These are phyloP conservation scores for Drosophila bifasciata DNA, from an alignment of 1,140 invertebrate genomes.

Conservation along the genomic window DNA sequence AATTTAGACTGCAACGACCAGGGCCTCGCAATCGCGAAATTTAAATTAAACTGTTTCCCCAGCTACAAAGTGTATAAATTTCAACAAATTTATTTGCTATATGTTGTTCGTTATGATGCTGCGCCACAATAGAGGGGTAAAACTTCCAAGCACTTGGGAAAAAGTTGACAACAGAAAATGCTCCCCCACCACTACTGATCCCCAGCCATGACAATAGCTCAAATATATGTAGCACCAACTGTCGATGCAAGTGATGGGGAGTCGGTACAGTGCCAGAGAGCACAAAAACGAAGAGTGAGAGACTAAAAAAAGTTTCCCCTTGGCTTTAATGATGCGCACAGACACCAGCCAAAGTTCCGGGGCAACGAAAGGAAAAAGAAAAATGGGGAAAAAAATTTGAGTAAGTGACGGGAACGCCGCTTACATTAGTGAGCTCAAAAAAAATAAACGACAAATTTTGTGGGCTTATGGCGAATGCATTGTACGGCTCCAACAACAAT, in stretches of 20 bases:
- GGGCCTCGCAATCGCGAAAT: not conserved
- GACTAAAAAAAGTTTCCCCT: constrained; percentile 57
- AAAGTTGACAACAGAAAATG: constrained; percentile 62
- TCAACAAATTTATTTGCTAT: constrained; percentile 48
- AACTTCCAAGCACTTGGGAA: constrained; percentile 44
- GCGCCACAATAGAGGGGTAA: constrained; percentile 18
- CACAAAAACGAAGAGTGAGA: constrained; percentile 51
- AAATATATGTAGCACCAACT: constrained; percentile 62
- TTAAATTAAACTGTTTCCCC: not conserved
- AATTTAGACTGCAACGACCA: not conserved
- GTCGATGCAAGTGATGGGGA: constrained; percentile 35
- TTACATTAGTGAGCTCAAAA: constrained; percentile 62
- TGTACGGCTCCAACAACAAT: constrained; percentile 47
- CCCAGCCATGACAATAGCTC: constrained; percentile 61
- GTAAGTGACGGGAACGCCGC: constrained; percentile 8
- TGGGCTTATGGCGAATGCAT: constrained; percentile 56
- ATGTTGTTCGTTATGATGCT: too few species aligned
- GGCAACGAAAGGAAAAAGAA: not conserved
- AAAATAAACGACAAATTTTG: constrained; percentile 73
- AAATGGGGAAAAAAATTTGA: constrained; percentile 37
- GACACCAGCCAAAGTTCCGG: constrained; percentile 38
- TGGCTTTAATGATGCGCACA: constrained; percentile 73
- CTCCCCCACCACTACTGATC: constrained; percentile 8
- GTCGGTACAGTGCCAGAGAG: constrained; percentile 6
- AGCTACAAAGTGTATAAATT: constrained; percentile 21